phyloP scores from a whole-genome alignment of 2,797 vertebrate genomes.

The Acrossocheilus wenchowensis region DNA sequence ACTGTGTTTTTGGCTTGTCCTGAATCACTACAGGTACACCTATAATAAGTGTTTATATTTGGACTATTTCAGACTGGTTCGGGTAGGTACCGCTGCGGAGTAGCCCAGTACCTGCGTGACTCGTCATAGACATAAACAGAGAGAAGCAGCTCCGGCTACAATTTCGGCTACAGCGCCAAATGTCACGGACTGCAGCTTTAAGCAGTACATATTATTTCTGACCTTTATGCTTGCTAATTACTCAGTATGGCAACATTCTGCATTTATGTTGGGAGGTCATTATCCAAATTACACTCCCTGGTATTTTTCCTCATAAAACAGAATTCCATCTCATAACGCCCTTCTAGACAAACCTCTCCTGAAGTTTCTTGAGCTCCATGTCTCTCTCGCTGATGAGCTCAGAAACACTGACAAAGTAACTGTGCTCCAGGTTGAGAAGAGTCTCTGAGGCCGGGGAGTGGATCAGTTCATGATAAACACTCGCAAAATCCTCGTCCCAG shows the following conservation, averaged over 20 bases:
- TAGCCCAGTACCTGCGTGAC: too few relatives aligned
- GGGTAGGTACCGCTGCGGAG: too few relatives aligned
- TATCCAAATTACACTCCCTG: neutral
- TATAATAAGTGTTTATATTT: too few relatives aligned
- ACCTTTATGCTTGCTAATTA: neutral
- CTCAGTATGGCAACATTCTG: neutral
- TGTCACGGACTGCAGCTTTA: too few relatives aligned
- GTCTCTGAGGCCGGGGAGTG: conserved; percentile 97
- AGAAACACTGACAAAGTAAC: conserved; percentile 97
- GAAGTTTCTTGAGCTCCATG: conserved; percentile 92
- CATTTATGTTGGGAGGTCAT: neutral
- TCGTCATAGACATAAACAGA: too few relatives aligned
- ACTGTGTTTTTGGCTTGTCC: too few relatives aligned
- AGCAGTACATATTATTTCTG: neutral
- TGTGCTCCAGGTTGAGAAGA: conserved; percentile 95
- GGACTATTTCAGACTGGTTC: too few relatives aligned
- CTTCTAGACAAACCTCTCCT: conserved; percentile 84
- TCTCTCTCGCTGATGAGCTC: conserved; percentile 97
- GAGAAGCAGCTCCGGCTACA: too few relatives aligned
- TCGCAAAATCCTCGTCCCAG: conserved; percentile 97
- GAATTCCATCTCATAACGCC: too few relatives aligned
- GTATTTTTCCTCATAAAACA: neutral
- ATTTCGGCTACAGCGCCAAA: too few relatives aligned
- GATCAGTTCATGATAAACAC: conserved; percentile 95
- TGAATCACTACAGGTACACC: too few relatives aligned